Percentiles rank a stretch among this genome's conserved stretches.
Conservation (phyloP, 2,888 invertebrate species). For the Elegia similella region DNA sequence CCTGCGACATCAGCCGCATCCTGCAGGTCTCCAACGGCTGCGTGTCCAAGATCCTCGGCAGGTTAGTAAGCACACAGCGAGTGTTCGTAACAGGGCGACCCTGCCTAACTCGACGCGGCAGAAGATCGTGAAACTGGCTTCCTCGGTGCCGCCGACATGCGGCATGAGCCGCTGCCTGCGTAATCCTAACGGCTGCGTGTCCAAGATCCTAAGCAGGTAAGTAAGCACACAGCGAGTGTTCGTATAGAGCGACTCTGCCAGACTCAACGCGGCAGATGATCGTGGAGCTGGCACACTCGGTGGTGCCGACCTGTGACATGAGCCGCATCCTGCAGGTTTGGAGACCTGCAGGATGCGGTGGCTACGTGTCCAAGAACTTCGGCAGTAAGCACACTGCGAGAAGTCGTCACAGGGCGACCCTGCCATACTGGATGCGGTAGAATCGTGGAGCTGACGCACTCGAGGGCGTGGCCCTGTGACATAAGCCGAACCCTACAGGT, state of each 20-base stretch:
- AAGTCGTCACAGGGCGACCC: too few species aligned
- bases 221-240: slow-evolving; percentile 34
- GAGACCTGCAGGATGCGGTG: too few species aligned
- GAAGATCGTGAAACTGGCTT: slow-evolving; percentile 98
- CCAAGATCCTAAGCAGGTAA: slow-evolving; percentile 98
- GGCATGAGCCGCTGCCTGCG: slow-evolving; percentile 99
- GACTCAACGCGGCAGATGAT: slow-evolving; percentile 99
- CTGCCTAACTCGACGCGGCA: slow-evolving; percentile 98
- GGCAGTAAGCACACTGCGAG: slow-evolving; percentile 86
- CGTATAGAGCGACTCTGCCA: slow-evolving; percentile 93
- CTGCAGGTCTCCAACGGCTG: slow-evolving; percentile 99
- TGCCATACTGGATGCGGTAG: too few species aligned
- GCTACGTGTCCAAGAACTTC: slow-evolving; percentile 99
- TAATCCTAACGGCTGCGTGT: slow-evolving; percentile 99
- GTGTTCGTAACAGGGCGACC: slow-evolving; percentile 89
- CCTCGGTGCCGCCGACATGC: slow-evolving; percentile 97
- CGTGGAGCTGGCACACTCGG: slow-evolving; percentile 96
- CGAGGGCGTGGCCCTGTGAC: too few species aligned
- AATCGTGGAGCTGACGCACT: too few species aligned
- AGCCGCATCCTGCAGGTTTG: slow-evolving; percentile 98
- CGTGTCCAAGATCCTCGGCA: slow-evolving; percentile 99
- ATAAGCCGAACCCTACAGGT: too few species aligned
- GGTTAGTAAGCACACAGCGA: slow-evolving; percentile 82
- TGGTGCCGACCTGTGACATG: slow-evolving; percentile 99
- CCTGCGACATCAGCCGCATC: slow-evolving; percentile 99